A percentile compares a stretch with the other conserved stretches of the same genome.
phyloP scores from a whole-genome alignment of 37 sponge, comb jelly and placozoan species.

The Amphimedon queenslandica region DNA sequence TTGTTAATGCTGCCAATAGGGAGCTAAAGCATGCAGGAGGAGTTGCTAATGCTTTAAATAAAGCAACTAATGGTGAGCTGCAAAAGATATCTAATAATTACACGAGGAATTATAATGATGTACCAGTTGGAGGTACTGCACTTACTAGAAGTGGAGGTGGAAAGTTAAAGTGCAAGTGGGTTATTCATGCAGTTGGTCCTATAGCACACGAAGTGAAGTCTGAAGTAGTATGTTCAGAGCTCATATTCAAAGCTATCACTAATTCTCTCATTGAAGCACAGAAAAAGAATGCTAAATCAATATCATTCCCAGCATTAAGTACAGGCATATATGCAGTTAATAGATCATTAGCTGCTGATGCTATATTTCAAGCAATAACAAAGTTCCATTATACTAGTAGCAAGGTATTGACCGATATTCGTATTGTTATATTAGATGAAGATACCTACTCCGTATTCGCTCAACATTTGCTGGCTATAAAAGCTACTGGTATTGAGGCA shows the following conservation, averaged over 20 bases:
- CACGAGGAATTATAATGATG: not conserved
- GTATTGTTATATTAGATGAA: too few relatives aligned
- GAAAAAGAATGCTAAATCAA: constrained; percentile 17
- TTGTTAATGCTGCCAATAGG: constrained; percentile 70
- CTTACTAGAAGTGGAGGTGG: constrained; percentile 50
- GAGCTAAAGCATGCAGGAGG: constrained; percentile 52
- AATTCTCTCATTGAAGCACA: constrained; percentile 23
- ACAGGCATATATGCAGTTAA: constrained; percentile 63
- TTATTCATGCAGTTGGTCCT: constrained; percentile 77
- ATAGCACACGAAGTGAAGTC: not conserved
- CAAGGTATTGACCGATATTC: constrained; percentile 31
- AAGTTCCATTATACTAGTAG: not conserved
- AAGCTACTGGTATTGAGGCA: too few relatives aligned
- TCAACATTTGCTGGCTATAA: too few relatives aligned
- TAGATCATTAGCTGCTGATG: constrained; percentile 12
- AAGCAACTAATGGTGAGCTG: constrained; percentile 34
- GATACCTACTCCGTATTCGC: constrained; percentile 30
- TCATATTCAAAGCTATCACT: constrained; percentile 15
- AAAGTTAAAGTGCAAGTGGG: constrained; percentile 28
- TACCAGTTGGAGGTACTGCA: constrained; percentile 45
- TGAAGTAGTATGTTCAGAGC: constrained; percentile 6
- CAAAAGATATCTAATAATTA: constrained; percentile 23
- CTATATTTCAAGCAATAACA: not conserved
- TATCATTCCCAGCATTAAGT: too few relatives aligned
- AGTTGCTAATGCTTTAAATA: constrained; percentile 55